Percentiles rank a stretch among this genome's conserved stretches.
Evolutionary conservation across 2,888 invertebrate species (phyloP).

Genomic region (Dermolepida albohirtum): DNA sequence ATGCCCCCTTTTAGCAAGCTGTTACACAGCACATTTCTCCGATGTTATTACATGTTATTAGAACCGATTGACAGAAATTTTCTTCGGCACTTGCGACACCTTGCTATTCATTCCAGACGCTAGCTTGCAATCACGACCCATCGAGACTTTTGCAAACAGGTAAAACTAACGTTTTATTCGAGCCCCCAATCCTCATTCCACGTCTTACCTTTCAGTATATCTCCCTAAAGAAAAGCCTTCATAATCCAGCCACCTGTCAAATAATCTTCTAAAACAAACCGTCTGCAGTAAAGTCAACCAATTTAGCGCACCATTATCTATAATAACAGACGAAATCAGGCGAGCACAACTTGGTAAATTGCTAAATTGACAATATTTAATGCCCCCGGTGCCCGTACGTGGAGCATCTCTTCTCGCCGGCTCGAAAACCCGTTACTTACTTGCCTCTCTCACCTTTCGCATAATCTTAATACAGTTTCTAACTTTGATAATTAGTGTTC

Average conservation of each 20-base stretch:
- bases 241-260: slow-evolving; percentile 61
- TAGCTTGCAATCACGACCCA: background rate
- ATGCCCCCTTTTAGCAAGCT: background rate
- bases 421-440: slow-evolving; percentile 36
- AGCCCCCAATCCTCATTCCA: background rate
- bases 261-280: slow-evolving; percentile 62
- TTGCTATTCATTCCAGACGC: background rate
- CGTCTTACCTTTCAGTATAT: background rate
- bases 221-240: slow-evolving; percentile 16
- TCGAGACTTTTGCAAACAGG: slow-evolving; percentile 6
- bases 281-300: slow-evolving; percentile 63
- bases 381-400: slow-evolving; percentile 48
- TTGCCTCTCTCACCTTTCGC: slow-evolving; percentile 53
- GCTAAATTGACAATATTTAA: slow-evolving; percentile 67
- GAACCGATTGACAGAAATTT: slow-evolving; percentile 27
- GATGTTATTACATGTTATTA: background rate
- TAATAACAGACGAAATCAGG: slow-evolving; percentile 64
- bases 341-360: slow-evolving; percentile 63
- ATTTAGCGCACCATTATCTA: slow-evolving; percentile 64
- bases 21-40: background rate
- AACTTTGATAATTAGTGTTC: slow-evolving; percentile 67
- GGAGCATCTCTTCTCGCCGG: slow-evolving; percentile 50
- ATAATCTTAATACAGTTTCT: slow-evolving; percentile 67
- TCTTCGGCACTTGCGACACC: slow-evolving; percentile 10
- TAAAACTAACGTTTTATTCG: slow-evolving; percentile 8